Conservation (phyloP, 2,113 vertebrate species). For the Choloepus hoffmanni region DNA sequence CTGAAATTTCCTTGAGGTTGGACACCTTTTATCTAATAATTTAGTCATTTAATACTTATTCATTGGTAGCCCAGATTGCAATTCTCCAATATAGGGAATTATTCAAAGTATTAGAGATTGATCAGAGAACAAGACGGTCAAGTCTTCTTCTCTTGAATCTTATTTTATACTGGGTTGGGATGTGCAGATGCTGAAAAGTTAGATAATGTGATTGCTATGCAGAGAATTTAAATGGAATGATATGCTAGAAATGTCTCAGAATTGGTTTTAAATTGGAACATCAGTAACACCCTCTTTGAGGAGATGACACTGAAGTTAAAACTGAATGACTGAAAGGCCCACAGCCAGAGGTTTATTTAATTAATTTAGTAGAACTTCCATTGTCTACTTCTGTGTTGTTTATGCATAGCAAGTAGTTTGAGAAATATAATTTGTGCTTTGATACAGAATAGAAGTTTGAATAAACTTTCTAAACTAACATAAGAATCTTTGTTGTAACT, state of each 20-base stretch:
- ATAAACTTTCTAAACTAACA: not conserved
- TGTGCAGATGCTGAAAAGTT: not conserved
- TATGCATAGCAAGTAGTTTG: not conserved
- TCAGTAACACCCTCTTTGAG: not conserved
- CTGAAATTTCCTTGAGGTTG: not conserved
- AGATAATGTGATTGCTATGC: not conserved
- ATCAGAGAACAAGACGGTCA: not conserved
- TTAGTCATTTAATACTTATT: not conserved
- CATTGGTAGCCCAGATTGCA: not conserved
- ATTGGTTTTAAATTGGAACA: not conserved
- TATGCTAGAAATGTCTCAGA: not conserved
- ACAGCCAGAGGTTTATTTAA: not conserved
- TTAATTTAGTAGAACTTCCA: not conserved
- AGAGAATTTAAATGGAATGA: not conserved
- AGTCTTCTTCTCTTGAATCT: not conserved
- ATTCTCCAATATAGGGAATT: not conserved
- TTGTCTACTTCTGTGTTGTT: not conserved
- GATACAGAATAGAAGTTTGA: not conserved
- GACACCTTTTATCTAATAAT: not conserved
- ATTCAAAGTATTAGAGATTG: not conserved
- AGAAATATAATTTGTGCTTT: not conserved
- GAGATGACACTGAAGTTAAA: not conserved
- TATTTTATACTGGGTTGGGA: not conserved
- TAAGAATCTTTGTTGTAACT: not conserved
- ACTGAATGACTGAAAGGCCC: not conserved